A percentile compares a stretch with the other conserved stretches of the same genome.
phyloP scores from a whole-genome alignment of 2,888 invertebrate genomes.

The Geophilus truncorum region DNA sequence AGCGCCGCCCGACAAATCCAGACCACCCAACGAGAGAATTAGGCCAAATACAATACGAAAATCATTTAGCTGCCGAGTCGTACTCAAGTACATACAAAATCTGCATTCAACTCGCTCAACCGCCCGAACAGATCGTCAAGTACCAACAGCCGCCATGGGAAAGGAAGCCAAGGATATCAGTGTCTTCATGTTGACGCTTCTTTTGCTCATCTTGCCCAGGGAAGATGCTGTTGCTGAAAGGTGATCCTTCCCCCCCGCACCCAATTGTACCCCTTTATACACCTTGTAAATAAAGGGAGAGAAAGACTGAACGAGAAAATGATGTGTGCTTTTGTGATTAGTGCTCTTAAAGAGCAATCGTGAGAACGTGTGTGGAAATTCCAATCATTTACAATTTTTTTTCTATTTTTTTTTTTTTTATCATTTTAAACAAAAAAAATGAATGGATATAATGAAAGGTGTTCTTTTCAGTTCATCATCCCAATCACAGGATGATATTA shows the following conservation, averaged over 20 bases:
- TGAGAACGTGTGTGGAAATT: not conserved
- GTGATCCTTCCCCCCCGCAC: no score
- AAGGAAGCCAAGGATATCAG: constrained; percentile 28
- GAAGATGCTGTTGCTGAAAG: constrained; percentile 29
- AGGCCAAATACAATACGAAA: not conserved
- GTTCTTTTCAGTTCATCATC: not conserved
- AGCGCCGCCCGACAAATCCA: not conserved
- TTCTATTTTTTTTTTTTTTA: not conserved
- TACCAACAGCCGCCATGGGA: constrained; percentile 23
- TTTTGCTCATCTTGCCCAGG: constrained; percentile 31
- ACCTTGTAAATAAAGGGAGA: no score
- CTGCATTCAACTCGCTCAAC: constrained; percentile 17
- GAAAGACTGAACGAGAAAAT: not conserved
- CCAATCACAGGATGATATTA: constrained; percentile 59
- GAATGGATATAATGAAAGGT: not conserved
- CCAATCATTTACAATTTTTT: no score
- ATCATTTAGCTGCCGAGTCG: constrained; percentile 9
- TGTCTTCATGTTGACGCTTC: constrained; percentile 28
- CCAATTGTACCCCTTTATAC: no score
- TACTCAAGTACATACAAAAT: not conserved
- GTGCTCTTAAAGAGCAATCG: not conserved
- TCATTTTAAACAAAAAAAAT: no score
- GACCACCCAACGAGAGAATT: not conserved
- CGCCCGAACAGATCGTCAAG: not conserved
- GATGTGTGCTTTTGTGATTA: not conserved